These are phyloP conservation scores for Hemibagrus wyckioides DNA, from an alignment of 2,113 vertebrate species.

Conservation along the genomic window DNA sequence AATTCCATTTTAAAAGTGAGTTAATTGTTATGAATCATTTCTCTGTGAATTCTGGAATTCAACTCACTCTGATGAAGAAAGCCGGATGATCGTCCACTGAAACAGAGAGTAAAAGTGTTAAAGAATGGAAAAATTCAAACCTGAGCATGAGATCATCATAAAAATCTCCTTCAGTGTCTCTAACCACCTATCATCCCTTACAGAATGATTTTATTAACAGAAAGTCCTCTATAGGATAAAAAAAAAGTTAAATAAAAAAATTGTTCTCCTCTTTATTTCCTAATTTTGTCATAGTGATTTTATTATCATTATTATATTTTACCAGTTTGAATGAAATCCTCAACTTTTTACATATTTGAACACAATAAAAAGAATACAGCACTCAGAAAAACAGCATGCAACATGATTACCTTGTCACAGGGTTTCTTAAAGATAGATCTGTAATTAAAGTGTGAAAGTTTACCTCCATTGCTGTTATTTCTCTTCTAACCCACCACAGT, in stretches of 20 bases:
- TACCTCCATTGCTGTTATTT: neutral
- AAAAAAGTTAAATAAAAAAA: neutral
- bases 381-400: neutral
- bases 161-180: neutral
- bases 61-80: constrained; percentile 1
- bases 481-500: neutral
- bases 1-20: neutral
- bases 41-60: neutral
- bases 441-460: neutral
- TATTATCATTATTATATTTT: neutral
- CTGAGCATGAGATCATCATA: neutral
- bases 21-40: neutral
- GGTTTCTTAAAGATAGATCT: neutral
- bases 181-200: neutral
- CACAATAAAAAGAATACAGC: neutral
- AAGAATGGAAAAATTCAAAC: neutral
- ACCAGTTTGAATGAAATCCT: neutral
- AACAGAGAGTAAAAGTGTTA: neutral
- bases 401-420: neutral
- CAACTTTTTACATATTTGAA: neutral
- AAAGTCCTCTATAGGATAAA: neutral
- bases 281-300: neutral
- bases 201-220: neutral
- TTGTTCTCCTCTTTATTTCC: neutral
- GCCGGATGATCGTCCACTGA: neutral